Evolutionary conservation across 2,797 vertebrate genomes (phyloP), one percentile per base, ranked within the genome.

Genomic region (Gambusia yucatana): DNA sequence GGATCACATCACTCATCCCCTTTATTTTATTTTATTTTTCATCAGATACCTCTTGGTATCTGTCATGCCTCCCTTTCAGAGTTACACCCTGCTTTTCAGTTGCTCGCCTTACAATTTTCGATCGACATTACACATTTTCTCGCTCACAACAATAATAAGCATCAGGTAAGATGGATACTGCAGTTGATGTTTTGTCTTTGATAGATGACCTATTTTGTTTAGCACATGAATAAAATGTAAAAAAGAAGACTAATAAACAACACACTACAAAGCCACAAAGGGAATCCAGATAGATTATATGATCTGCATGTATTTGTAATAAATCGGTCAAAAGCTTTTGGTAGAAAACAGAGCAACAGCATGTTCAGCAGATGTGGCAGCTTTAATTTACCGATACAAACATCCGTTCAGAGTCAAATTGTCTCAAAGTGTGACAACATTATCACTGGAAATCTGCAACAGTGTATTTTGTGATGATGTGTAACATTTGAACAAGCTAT

Each of bases 1-100:
- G 67, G 77, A 84, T 87, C 81, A 83, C 83, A 85, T 71, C 73
- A 80, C 47, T 81, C 74, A 77, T 69, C 63, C 71, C 69, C 33
- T 72, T 86, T 86, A 44, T 44, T 41, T 57, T 6, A 20, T 22
- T n/a, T 55, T 50, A 46, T 76, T 70, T 33, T 41, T 65, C 52
- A 43, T n/a, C n/a, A n/a, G n/a, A n/a, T n/a, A n/a, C n/a, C 33
- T 41, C 70, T 73, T 63, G n/a, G 1, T 47, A 59, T 79, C 83
- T 87, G 52, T 22, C 59, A 57, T 46, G 77, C 72, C 80, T 84
- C 78, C 77, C 77, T 41, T 43, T 44, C 2, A 25, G 43, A 50
- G 11, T 61, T 30, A 84, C 77, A 2, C 76, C 80, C 77, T 61
- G 39, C 67, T 76, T 71, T 88, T 78, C 67, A 81, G 79, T 25